phyloP scores from a whole-genome alignment of 2,888 invertebrate species.

The Geotrupes spiniger region DNA sequence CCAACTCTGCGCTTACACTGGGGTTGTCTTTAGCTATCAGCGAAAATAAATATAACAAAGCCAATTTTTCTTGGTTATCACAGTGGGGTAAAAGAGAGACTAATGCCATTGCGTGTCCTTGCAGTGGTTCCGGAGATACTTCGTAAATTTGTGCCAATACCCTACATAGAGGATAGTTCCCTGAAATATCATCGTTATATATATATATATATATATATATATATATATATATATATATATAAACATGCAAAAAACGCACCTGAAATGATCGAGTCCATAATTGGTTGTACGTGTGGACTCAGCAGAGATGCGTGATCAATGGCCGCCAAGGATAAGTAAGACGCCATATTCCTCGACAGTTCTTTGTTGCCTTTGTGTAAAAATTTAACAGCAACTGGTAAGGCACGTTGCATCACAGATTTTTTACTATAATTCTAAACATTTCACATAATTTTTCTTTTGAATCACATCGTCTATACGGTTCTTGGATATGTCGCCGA shows the following conservation, averaged over 20 bases:
- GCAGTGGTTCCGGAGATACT: slow-evolving; percentile 81
- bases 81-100: slow-evolving; percentile 78
- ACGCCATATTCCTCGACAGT: slow-evolving; percentile 84
- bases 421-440: slow-evolving; percentile 68
- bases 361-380: slow-evolving; percentile 87
- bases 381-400: slow-evolving; percentile 90
- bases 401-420: slow-evolving; percentile 75
- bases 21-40: slow-evolving; percentile 80
- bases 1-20: slow-evolving; percentile 64
- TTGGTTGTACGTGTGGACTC: slow-evolving; percentile 83
- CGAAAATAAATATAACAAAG: slow-evolving; percentile 77
- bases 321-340: slow-evolving; percentile 88
- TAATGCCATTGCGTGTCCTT: slow-evolving; percentile 79
- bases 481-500: too few relatives aligned
- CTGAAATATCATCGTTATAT: slow-evolving; percentile 52
- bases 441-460: too few relatives aligned
- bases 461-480: too few relatives aligned
- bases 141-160: slow-evolving; percentile 89
- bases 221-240: slow-evolving; percentile 5
- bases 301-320: slow-evolving; percentile 85
- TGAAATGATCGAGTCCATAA: slow-evolving; percentile 86
- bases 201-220: slow-evolving; percentile 2
- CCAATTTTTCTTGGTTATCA: slow-evolving; percentile 81
- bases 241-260: slow-evolving; percentile 51
- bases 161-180: slow-evolving; percentile 83